These are phyloP conservation scores for Isichthys henryi DNA, from an alignment of 2,113 vertebrate genomes.

Conservation along the genomic window DNA sequence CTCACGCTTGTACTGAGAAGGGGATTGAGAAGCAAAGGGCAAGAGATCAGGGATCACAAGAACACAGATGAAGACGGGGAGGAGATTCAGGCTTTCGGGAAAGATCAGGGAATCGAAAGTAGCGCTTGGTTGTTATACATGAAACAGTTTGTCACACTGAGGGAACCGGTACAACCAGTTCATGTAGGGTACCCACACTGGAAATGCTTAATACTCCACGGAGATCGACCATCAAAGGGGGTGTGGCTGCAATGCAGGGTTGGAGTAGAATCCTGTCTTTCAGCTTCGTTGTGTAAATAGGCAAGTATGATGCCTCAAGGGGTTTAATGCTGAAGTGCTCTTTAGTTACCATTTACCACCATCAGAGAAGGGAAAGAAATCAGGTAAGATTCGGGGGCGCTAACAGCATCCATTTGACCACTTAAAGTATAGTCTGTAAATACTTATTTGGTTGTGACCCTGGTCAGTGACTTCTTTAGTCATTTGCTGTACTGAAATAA, in stretches of 20 bases:
- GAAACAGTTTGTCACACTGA: neutral
- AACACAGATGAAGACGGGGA: neutral
- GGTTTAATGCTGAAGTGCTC: neutral
- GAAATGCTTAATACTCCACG: neutral
- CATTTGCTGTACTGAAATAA: neutral
- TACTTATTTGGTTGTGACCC: neutral
- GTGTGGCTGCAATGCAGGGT: neutral
- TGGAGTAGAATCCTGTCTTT: neutral
- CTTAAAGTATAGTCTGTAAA: neutral
- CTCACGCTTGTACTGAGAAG: neutral
- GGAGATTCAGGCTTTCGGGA: neutral
- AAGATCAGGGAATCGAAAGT: neutral
- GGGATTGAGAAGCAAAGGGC: neutral
- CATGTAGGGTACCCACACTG: neutral
- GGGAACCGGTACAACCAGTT: neutral
- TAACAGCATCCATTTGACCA: neutral
- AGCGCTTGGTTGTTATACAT: neutral
- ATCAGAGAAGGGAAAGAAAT: neutral
- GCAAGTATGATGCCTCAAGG: neutral
- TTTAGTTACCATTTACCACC: neutral
- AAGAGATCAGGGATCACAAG: neutral
- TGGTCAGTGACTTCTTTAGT: neutral
- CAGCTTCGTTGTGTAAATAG: neutral
- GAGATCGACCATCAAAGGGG: neutral
- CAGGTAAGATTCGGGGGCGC: neutral